Evolutionary conservation across 1,140 invertebrate species (phyloP).

Genomic region (Eulimnadia texana): DNA sequence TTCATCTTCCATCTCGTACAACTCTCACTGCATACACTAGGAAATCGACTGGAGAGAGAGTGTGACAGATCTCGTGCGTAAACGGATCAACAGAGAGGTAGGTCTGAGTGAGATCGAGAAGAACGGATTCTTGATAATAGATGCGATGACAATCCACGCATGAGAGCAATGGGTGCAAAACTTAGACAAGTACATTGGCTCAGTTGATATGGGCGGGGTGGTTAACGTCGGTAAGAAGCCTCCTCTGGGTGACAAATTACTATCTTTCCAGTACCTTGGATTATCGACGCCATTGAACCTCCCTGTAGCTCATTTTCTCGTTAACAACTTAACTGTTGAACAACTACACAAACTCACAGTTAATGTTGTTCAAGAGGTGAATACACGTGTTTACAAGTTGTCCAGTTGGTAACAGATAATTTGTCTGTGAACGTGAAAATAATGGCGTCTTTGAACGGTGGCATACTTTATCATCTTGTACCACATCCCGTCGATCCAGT

Average conservation of each 20-base stretch:
- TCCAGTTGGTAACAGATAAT: not conserved
- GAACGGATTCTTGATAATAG: not conserved
- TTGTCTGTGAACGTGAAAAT: not conserved
- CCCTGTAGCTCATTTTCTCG: not conserved
- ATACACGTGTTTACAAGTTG: not conserved
- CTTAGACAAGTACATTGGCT: not conserved
- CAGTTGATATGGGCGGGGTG: not conserved
- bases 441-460: not conserved
- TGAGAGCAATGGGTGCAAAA: not conserved
- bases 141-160: not conserved
- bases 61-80: too few species aligned
- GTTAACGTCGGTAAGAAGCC: not conserved
- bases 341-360: not conserved
- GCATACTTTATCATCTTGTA: not conserved
- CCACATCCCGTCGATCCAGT: not conserved
- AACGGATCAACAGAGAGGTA: too few species aligned
- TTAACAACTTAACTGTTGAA: not conserved
- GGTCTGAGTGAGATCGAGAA: not conserved
- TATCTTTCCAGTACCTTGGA: not conserved
- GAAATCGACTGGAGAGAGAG: not conserved
- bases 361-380: not conserved
- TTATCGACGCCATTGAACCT: not conserved
- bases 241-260: not conserved
- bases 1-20: not conserved
- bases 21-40: not conserved